Conservation (phyloP, 1,140 invertebrate genomes). For the Lineus longissimus region DNA sequence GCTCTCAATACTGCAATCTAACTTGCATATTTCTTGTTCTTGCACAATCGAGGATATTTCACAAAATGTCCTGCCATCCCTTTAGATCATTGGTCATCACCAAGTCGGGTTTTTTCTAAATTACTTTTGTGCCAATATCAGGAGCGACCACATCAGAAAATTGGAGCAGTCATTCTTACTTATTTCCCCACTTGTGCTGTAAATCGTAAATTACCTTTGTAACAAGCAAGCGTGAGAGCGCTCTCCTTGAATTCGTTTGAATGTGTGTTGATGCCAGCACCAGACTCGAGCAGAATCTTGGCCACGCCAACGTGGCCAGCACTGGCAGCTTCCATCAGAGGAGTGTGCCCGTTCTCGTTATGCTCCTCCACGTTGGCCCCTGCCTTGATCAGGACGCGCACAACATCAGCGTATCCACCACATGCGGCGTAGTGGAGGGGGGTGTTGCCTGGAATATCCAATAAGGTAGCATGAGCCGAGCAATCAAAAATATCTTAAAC, state of each 20-base stretch:
- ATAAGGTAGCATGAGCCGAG: background rate
- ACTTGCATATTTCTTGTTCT: no score
- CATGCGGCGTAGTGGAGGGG: slow-evolving; percentile 98
- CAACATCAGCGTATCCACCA: slow-evolving; percentile 90
- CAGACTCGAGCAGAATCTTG: slow-evolving; percentile 83
- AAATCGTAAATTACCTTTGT: slow-evolving; percentile 83
- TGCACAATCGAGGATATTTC: no score
- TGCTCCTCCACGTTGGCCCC: slow-evolving; percentile 96
- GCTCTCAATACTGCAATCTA: no score
- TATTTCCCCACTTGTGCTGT: no score
- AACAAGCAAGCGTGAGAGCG: slow-evolving; percentile 88
- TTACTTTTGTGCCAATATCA: no score
- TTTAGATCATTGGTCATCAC: no score
- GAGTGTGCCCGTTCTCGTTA: slow-evolving; percentile 98
- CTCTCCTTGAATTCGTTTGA: slow-evolving; percentile 95
- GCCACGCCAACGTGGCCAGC: slow-evolving; percentile 94
- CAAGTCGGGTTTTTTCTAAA: no score
- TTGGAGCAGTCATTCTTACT: no score
- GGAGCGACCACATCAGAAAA: no score
- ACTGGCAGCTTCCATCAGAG: slow-evolving; percentile 97
- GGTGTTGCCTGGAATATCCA: slow-evolving; percentile 72
- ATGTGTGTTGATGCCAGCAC: slow-evolving; percentile 96
- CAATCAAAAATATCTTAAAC: background rate
- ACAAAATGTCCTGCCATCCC: no score
- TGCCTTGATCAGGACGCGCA: slow-evolving; percentile 77